Evolutionary conservation across 2,113 vertebrate genomes (phyloP), one percentile per base, ranked within the genome.

Genomic region (Hippoglossus stenolepis): DNA sequence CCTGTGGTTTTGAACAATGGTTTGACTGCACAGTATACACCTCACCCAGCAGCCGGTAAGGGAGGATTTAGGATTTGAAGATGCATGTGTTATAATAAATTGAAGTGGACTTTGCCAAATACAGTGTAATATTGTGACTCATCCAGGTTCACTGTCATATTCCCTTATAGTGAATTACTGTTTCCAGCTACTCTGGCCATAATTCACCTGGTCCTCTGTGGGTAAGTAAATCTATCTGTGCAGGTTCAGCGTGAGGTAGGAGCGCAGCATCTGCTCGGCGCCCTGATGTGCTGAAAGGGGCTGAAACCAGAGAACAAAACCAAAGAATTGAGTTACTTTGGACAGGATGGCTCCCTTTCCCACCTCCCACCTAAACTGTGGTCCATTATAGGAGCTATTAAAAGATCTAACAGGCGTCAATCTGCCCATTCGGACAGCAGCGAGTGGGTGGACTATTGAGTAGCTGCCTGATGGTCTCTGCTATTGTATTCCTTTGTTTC

Each of bases 401-500:
- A 77, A 82, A 86, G 65, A 82, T 75, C 81, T 88, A 84, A 86
- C 85, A 88, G 77, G 75, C 75, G 83, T 93, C 92, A 89, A 89
- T 92, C 88, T 74, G 75, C 68, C 88, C 82, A 90, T 87, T 88
- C 89, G 79, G 83, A 85, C 74, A 74, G 71, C 82, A 79, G 77
- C 5, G 76, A 87, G 91, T 91, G 82, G 90, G 91, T 38, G 89
- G 89, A 87, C 85, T 89, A 38, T 75, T 90, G 84, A 91, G 87
- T 74, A 79, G 83, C 81, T 75, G 80, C 78, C 77, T 78, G 35
- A 69, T 79, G 81, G 84, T 73, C 84, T 86, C 78, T 59, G 23
- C 78, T 65, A 78, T 86, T 82, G 81, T 86, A 67, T 85, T 83
- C 56, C 66, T 79, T 72, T 68, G 57, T 83, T 79, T 83, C 54